A percentile compares a stretch with the other conserved stretches of the same genome.
These are phyloP conservation scores for Rattus rattus DNA, from an alignment of 2,113 vertebrate species.

Conservation along the genomic window DNA sequence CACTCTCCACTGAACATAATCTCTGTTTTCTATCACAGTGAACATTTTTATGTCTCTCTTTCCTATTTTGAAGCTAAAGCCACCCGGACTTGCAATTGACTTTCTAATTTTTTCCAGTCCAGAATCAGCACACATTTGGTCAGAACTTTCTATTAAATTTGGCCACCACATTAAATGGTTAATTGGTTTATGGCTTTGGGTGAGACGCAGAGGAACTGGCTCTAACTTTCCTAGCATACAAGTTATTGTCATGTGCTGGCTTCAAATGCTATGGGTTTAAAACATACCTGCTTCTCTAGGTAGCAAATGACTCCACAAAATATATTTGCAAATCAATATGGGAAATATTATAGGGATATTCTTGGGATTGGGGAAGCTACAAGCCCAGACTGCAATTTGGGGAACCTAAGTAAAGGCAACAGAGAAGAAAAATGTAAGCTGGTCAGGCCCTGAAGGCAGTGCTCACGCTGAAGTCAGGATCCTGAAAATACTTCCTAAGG, in stretches of 20 bases:
- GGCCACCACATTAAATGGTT: background rate
- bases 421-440: background rate
- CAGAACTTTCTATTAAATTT: slow-evolving; percentile 46
- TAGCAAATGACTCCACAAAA: background rate
- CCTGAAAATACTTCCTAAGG: slow-evolving; percentile 12
- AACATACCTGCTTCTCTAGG: background rate
- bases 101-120: slow-evolving; percentile 34
- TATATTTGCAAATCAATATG: background rate
- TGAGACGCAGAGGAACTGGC: background rate
- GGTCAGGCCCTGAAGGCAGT: background rate
- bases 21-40: slow-evolving; percentile 32
- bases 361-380: background rate
- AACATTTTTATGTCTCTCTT: background rate
- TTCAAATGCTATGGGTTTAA: background rate
- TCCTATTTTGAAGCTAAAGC: slow-evolving; percentile 43
- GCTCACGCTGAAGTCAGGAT: background rate
- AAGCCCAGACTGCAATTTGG: background rate
- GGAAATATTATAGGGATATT: background rate
- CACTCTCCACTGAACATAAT: background rate
- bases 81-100: background rate
- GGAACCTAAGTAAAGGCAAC: background rate
- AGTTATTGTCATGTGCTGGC: background rate
- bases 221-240: background rate
- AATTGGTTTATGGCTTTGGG: slow-evolving; percentile 13
- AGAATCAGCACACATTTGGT: background rate